phyloP scores from a whole-genome alignment of 2,113 vertebrate genomes.

The Ariopsis seemanni region DNA sequence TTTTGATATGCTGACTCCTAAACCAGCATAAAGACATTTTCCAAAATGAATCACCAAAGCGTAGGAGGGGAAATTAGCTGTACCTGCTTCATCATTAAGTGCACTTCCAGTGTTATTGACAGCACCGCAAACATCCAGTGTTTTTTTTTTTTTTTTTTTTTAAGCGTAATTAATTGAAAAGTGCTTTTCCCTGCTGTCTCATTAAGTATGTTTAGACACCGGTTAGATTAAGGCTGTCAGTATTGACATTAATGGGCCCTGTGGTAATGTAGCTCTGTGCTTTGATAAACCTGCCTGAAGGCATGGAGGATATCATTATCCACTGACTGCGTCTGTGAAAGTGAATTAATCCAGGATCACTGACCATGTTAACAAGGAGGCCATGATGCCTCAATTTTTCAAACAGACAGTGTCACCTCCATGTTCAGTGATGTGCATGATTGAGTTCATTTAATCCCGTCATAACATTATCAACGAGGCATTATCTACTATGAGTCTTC shows the following conservation, averaged over 20 bases:
- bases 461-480: constrained; percentile 47
- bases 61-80: constrained; percentile 49
- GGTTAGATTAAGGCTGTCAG: constrained; percentile 47
- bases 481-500: constrained; percentile 48
- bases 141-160: constrained; percentile 36
- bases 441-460: constrained; percentile 51
- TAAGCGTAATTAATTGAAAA: constrained; percentile 39
- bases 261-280: constrained; percentile 42
- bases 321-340: constrained; percentile 39
- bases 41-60: constrained; percentile 48
- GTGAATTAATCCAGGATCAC: constrained; percentile 52
- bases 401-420: constrained; percentile 39
- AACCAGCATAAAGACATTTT: constrained; percentile 41
- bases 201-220: constrained; percentile 46
- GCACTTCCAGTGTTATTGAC: constrained; percentile 36
- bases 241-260: constrained; percentile 44
- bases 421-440: constrained; percentile 29
- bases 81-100: constrained; percentile 41
- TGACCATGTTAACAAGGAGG: constrained; percentile 50
- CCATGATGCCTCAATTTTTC: constrained; percentile 49
- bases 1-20: constrained; percentile 38
- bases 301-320: constrained; percentile 50
- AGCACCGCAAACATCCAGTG: constrained; percentile 34
- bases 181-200: constrained; percentile 24
- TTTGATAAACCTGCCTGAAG: constrained; percentile 49